phyloP scores from a whole-genome alignment of 2,113 vertebrate species.

The Malaclemys terrapin region DNA sequence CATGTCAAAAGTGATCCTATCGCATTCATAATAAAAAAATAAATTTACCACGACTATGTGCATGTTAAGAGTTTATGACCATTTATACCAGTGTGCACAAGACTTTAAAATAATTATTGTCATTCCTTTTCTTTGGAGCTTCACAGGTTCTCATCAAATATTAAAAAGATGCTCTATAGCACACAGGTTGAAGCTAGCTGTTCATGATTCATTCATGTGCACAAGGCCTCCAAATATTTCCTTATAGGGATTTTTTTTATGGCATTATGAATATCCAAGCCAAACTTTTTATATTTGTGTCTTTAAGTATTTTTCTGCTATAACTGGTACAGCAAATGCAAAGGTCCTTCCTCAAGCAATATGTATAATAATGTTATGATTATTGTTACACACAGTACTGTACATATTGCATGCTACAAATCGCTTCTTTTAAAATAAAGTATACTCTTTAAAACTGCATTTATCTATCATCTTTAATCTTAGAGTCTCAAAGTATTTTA shows the following conservation, averaged over 20 bases:
- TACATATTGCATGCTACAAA: not conserved
- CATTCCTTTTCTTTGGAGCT: not conserved
- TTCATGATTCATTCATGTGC: not conserved
- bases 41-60: not conserved
- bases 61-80: not conserved
- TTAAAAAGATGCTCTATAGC: not conserved
- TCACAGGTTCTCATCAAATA: slow-evolving; percentile 1
- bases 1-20: not conserved
- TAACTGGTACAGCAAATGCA: not conserved
- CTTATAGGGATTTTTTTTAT: not conserved
- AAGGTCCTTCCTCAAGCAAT: not conserved
- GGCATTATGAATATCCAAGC: not conserved
- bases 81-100: not conserved
- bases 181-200: not conserved
- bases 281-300: not conserved
- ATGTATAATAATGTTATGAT: not conserved
- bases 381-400: not conserved
- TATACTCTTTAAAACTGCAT: not conserved
- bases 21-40: not conserved
- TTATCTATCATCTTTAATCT: not conserved
- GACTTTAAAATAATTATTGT: not conserved
- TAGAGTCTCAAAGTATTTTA: not conserved
- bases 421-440: not conserved
- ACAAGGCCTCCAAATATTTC: not conserved
- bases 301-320: not conserved